Conservation (phyloP, 2,113 vertebrate genomes). For the Microcebus murinus region DNA sequence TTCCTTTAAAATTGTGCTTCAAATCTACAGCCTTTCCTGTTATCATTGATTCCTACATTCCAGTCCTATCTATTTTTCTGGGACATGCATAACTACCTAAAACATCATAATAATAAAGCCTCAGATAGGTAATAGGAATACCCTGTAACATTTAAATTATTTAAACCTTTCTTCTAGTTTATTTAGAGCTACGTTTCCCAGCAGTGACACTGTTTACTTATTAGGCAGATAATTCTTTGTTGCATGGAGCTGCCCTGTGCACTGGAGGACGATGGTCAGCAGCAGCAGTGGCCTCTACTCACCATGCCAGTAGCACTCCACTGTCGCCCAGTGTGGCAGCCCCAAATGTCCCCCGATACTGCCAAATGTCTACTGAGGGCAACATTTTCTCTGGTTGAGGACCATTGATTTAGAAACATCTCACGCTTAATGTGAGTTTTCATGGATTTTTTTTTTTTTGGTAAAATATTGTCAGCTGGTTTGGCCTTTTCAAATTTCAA, state of each 20-base stretch:
- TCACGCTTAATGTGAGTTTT: not conserved
- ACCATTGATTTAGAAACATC: not conserved
- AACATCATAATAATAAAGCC: slow-evolving; percentile 34
- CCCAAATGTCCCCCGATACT: not conserved
- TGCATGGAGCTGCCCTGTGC: not conserved
- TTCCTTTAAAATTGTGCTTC: not conserved
- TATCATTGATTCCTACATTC: not conserved
- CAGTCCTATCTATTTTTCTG: slow-evolving; percentile 19
- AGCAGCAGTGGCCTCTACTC: not conserved
- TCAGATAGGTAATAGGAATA: not conserved
- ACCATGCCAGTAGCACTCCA: not conserved
- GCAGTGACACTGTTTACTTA: not conserved
- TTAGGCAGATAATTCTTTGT: not conserved
- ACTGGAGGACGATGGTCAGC: not conserved
- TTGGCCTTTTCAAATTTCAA: slow-evolving; percentile 19
- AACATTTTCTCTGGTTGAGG: not conserved
- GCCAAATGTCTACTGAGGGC: not conserved
- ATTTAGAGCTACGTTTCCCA: not conserved
- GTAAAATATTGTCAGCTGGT: not conserved
- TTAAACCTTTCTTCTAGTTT: not conserved
- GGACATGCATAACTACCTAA: not conserved
- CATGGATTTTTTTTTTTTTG: not conserved
- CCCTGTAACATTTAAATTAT: slow-evolving; percentile 33
- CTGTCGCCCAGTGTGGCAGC: not conserved
- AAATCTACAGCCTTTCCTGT: not conserved